phyloP scores from a whole-genome alignment of 1,140 invertebrate species.

The Idris sp. region DNA sequence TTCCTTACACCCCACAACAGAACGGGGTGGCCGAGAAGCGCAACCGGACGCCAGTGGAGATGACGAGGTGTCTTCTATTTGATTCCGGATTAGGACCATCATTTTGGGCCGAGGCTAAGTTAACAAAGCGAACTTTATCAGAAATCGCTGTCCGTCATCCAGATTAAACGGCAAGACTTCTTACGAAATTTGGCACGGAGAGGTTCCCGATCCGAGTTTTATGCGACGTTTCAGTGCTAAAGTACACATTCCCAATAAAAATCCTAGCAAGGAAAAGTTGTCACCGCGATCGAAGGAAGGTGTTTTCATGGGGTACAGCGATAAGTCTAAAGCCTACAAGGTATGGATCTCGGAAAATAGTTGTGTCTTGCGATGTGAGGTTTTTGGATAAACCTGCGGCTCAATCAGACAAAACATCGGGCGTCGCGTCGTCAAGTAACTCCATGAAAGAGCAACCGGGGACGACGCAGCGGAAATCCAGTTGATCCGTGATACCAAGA shows the following conservation, averaged over 20 bases:
- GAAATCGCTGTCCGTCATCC: slow-evolving; percentile 40
- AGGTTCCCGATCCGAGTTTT: slow-evolving; percentile 21
- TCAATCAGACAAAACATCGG: too few species aligned
- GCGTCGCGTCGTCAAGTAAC: too few species aligned
- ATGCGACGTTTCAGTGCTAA: slow-evolving; percentile 27
- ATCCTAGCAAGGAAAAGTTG: slow-evolving; percentile 19
- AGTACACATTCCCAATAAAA: slow-evolving; percentile 12
- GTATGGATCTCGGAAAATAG: slow-evolving; percentile 21
- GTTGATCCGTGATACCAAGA: too few species aligned
- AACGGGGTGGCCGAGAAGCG: slow-evolving; percentile 40
- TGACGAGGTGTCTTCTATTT: slow-evolving; percentile 61
- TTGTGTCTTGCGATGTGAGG: background rate
- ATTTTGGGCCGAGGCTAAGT: slow-evolving; percentile 60
- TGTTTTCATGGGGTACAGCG: slow-evolving; percentile 43
- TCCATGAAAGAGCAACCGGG: too few species aligned
- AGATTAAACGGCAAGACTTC: slow-evolving; percentile 19
- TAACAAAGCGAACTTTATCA: slow-evolving; percentile 38
- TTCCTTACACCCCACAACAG: slow-evolving; percentile 31
- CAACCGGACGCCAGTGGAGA: slow-evolving; percentile 56
- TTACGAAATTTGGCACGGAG: slow-evolving; percentile 41
- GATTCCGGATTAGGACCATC: slow-evolving; percentile 46
- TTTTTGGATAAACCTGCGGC: too few species aligned
- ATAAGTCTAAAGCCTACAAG: slow-evolving; percentile 24
- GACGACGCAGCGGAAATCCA: too few species aligned
- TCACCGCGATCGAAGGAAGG: slow-evolving; percentile 25